phyloP scores from a whole-genome alignment of 2,888 invertebrate species.

The Andrena chrysosceles region DNA sequence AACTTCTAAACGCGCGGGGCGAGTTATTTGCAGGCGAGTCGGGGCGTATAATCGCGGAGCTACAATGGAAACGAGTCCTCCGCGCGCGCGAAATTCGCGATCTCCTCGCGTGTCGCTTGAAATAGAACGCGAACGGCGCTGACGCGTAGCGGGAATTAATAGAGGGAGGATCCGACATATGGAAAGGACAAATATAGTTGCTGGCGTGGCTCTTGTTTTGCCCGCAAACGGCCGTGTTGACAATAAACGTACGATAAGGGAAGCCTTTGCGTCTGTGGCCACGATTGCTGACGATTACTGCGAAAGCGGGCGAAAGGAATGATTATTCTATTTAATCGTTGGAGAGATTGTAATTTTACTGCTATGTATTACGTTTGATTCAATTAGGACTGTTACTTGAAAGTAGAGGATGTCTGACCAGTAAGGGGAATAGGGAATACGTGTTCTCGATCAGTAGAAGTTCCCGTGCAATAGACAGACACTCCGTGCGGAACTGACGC shows the following conservation, averaged over 20 bases:
- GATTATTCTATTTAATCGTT: constrained; percentile 18
- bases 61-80: background rate
- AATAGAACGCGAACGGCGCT: constrained; percentile 31
- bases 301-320: constrained; percentile 17
- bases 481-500: too few relatives aligned
- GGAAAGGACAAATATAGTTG: constrained; percentile 42
- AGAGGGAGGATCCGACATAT: constrained; percentile 29
- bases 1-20: constrained; percentile 30
- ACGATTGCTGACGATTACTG: constrained; percentile 38
- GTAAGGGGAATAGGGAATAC: background rate
- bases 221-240: constrained; percentile 36
- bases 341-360: background rate
- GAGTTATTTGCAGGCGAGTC: constrained; percentile 11
- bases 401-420: background rate
- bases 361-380: constrained; percentile 6
- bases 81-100: background rate
- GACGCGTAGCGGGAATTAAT: constrained; percentile 27
- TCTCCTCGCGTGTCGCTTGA: background rate
- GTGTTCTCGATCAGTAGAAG: background rate
- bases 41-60: background rate
- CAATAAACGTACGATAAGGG: constrained; percentile 35
- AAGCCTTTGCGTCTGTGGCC: constrained; percentile 24
- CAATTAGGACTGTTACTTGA: background rate
- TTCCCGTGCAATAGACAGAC: background rate
- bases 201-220: constrained; percentile 15